phyloP scores from a whole-genome alignment of 2,113 vertebrate species.

The Mungos mungo region DNA sequence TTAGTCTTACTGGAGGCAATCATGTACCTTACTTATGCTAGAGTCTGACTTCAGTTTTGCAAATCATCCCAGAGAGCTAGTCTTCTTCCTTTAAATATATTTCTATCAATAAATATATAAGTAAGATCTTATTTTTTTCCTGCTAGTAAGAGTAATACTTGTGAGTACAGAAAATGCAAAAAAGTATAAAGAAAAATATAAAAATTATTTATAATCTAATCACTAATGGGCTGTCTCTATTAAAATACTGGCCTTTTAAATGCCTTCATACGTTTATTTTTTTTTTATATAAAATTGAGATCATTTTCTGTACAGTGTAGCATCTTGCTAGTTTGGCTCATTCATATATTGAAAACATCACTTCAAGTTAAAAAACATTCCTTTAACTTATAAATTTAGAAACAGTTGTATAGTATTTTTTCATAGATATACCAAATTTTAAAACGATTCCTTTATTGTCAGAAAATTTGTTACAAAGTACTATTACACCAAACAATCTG shows the following conservation, averaged over 20 bases:
- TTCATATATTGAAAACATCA: not conserved
- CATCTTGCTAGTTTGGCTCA: not conserved
- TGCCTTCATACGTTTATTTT: not conserved
- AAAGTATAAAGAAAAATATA: not conserved
- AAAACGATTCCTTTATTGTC: not conserved
- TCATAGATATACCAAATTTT: not conserved
- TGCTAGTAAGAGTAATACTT: not conserved
- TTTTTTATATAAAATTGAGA: not conserved
- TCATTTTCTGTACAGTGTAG: not conserved
- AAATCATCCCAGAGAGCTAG: not conserved
- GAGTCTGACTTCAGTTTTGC: not conserved
- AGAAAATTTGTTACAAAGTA: not conserved
- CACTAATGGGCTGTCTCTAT: not conserved
- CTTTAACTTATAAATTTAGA: constrained; percentile 12
- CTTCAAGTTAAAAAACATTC: not conserved
- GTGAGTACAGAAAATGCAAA: constrained; percentile 18
- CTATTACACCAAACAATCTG: not conserved
- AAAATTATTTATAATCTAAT: constrained; percentile 33
- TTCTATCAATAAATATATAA: constrained; percentile 16
- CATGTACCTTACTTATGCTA: not conserved
- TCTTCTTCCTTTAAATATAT: not conserved
- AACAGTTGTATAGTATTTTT: not conserved
- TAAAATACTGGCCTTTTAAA: not conserved
- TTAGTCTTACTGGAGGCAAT: not conserved
- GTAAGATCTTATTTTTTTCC: not conserved